Percentiles rank a stretch among this genome's conserved stretches.
phyloP scores from a whole-genome alignment of 2,888 invertebrate genomes.

The Himalopsyche anomala region DNA sequence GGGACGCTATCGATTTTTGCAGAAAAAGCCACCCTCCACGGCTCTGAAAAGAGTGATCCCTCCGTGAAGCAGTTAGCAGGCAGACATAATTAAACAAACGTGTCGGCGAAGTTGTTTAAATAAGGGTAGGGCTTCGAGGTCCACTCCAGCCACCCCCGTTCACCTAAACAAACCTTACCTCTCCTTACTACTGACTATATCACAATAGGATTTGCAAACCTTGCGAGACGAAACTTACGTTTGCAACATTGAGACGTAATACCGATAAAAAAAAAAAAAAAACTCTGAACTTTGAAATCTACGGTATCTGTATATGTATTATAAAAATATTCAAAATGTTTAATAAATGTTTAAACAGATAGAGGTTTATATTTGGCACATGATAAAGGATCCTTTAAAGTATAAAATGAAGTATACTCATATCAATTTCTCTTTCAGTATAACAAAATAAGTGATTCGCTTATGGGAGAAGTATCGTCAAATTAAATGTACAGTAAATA shows the following conservation, averaged over 20 bases:
- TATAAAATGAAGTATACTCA: no score
- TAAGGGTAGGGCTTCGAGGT: slow-evolving; percentile 55
- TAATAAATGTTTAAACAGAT: no score
- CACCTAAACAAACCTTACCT: not conserved
- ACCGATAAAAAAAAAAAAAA: not conserved
- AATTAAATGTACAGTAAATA: no score
- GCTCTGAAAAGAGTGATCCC: slow-evolving; percentile 49
- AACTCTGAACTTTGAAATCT: not conserved
- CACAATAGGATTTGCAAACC: not conserved
- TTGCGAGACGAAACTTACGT: not conserved
- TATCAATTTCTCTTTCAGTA: no score
- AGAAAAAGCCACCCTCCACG: slow-evolving; percentile 44
- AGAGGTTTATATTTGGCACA: no score
- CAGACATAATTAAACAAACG: slow-evolving; percentile 63
- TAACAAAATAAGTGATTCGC: no score
- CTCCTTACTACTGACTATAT: not conserved
- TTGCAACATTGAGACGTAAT: not conserved
- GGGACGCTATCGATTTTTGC: slow-evolving; percentile 34
- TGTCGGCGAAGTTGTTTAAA: slow-evolving; percentile 61
- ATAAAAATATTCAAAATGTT: no score
- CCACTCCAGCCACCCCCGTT: slow-evolving; percentile 33
- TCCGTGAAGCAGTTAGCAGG: slow-evolving; percentile 54
- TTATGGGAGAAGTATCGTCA: no score
- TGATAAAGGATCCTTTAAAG: no score
- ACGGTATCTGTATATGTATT: no score